phyloP scores from a whole-genome alignment of 2,113 vertebrate species.

The cat (Felis catus) region DNA sequence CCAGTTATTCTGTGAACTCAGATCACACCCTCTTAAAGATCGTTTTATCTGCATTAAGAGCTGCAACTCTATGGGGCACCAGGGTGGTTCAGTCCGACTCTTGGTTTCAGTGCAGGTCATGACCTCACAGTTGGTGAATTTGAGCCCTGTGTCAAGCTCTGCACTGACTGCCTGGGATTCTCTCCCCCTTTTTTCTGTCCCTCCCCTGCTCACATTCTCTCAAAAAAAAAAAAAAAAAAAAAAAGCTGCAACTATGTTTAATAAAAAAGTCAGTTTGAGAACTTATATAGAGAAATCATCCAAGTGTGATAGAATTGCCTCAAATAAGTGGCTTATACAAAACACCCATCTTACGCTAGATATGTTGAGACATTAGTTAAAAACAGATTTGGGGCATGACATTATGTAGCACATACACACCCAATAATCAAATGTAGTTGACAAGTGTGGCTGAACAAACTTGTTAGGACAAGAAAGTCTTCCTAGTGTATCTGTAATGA shows the following conservation, averaged over 20 bases:
- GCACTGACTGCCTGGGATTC: too few species aligned
- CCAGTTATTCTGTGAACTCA: constrained; percentile 38
- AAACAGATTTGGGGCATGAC: constrained; percentile 12
- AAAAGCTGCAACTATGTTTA: background rate
- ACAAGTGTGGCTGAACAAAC: constrained; percentile 24
- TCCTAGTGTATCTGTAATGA: background rate
- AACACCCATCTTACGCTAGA: background rate
- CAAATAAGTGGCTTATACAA: background rate
- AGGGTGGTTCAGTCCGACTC: too few species aligned
- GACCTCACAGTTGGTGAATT: too few species aligned
- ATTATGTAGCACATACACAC: constrained; percentile 3
- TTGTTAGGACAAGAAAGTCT: constrained; percentile 20
- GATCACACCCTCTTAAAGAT: background rate
- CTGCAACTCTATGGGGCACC: background rate
- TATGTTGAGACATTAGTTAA: background rate
- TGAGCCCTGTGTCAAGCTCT: too few species aligned
- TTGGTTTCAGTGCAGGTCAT: too few species aligned
- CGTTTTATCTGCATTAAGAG: background rate
- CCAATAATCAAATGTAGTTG: constrained; percentile 24
- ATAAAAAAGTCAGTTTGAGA: constrained; percentile 16
- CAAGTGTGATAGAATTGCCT: constrained; percentile 7
- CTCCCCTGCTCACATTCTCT: too few species aligned
- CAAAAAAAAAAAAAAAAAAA: too few species aligned
- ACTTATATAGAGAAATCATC: background rate
- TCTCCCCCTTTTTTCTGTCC: too few species aligned